These are phyloP conservation scores for Hiodon alosoides DNA, from an alignment of 2,113 vertebrate genomes.

Conservation along the genomic window DNA sequence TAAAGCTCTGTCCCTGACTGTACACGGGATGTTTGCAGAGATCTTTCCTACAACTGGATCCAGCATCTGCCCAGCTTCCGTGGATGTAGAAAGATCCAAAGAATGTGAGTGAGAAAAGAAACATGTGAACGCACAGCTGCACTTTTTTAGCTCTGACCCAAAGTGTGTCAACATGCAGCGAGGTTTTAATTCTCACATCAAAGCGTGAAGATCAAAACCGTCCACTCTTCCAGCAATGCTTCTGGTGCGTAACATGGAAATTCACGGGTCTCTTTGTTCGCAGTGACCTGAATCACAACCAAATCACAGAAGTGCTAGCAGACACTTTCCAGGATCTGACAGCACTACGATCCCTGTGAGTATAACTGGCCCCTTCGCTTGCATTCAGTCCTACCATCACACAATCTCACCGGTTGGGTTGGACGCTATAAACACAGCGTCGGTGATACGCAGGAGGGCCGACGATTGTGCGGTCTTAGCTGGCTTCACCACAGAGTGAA, in stretches of 20 bases:
- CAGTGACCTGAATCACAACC: constrained; percentile 85
- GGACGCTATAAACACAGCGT: too few species aligned
- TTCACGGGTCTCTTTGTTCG: not conserved
- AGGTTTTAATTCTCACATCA: not conserved
- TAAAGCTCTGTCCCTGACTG: constrained; percentile 10
- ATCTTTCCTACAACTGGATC: constrained; percentile 84
- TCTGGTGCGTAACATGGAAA: not conserved
- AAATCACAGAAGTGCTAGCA: constrained; percentile 71
- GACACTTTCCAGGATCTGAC: constrained; percentile 77
- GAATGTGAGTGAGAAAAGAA: constrained; percentile 23
- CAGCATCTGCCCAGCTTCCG: constrained; percentile 79
- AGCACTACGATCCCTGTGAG: constrained; percentile 81
- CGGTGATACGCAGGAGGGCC: too few species aligned
- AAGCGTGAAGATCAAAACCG: not conserved
- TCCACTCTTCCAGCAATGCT: not conserved
- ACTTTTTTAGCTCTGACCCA: not conserved
- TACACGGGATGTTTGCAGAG: constrained; percentile 56
- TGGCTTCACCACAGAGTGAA: too few species aligned
- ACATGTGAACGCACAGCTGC: not conserved
- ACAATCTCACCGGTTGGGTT: too few species aligned
- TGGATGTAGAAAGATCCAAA: constrained; percentile 73
- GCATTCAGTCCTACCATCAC: too few species aligned
- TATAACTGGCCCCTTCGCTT: constrained; percentile 27
- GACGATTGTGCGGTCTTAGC: too few species aligned
- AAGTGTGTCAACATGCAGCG: not conserved